A percentile compares a stretch with the other conserved stretches of the same genome.
Evolutionary conservation across 2,797 vertebrate species (phyloP).

Genomic region (Schizothorax lantsangensis): DNA sequence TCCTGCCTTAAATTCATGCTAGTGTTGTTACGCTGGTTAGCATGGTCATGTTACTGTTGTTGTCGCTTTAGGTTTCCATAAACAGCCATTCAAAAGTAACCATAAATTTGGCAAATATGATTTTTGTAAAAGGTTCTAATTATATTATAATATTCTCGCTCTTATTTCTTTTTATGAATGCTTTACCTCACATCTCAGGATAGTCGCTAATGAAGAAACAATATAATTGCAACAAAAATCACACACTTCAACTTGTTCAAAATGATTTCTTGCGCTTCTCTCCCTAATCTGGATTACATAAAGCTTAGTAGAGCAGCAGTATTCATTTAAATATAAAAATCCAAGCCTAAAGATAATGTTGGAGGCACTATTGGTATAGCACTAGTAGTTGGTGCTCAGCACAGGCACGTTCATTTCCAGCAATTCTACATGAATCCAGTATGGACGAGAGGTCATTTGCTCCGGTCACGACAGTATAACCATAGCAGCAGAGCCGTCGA

Average conservation of each 20-base stretch:
- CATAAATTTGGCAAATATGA: background rate
- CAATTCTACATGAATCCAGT: background rate
- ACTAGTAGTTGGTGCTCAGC: background rate
- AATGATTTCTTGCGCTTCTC: background rate
- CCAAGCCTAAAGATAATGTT: background rate
- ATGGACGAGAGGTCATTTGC: background rate
- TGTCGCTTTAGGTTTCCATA: background rate
- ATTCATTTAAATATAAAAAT: background rate
- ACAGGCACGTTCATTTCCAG: background rate
- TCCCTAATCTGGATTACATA: background rate
- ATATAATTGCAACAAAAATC: background rate
- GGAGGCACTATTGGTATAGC: background rate
- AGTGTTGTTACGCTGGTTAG: background rate
- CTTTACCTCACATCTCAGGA: background rate
- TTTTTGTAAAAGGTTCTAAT: background rate
- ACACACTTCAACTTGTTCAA: background rate
- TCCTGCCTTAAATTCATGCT: background rate
- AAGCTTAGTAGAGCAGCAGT: background rate
- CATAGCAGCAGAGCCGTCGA: background rate
- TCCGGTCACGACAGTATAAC: background rate
- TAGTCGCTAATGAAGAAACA: background rate
- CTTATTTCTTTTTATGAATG: too few species aligned
- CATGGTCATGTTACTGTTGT: background rate
- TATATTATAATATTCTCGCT: background rate
- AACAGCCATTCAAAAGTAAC: background rate